phyloP scores from a whole-genome alignment of 2,113 vertebrate genomes.

The Felis chaus region DNA sequence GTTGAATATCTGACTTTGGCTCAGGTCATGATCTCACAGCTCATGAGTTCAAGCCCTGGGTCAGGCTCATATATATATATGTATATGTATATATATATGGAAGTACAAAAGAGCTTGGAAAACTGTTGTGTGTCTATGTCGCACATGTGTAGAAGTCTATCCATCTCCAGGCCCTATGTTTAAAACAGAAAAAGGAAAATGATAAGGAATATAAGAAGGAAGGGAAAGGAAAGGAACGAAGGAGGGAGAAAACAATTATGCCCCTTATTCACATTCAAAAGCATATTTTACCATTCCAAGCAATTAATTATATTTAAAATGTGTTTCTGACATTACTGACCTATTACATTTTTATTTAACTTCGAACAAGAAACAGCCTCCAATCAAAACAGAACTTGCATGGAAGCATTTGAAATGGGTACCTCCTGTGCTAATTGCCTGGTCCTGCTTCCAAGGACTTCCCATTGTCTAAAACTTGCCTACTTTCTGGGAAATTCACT shows the following conservation, averaged over 20 bases:
- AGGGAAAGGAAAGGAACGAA: neutral
- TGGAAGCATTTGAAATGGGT: neutral
- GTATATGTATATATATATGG: too few relatives aligned
- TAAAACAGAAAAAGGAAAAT: neutral
- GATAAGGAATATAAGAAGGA: neutral
- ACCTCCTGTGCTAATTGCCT: neutral
- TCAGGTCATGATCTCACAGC: too few relatives aligned
- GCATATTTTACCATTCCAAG: neutral
- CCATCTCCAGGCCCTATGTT: neutral
- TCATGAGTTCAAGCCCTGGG: too few relatives aligned
- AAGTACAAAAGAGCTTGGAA: neutral
- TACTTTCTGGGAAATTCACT: neutral
- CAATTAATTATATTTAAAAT: neutral
- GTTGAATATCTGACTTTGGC: too few relatives aligned
- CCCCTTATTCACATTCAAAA: neutral
- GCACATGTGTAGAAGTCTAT: neutral
- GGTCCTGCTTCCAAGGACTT: neutral
- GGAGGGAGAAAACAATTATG: neutral
- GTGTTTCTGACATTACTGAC: neutral
- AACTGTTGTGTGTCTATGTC: neutral
- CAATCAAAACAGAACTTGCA: neutral
- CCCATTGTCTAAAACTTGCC: neutral
- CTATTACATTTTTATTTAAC: neutral
- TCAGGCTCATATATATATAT: too few relatives aligned
- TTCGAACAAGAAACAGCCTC: neutral